Conservation (phyloP, 1,140 invertebrate species). For the Holotrichia oblita region DNA sequence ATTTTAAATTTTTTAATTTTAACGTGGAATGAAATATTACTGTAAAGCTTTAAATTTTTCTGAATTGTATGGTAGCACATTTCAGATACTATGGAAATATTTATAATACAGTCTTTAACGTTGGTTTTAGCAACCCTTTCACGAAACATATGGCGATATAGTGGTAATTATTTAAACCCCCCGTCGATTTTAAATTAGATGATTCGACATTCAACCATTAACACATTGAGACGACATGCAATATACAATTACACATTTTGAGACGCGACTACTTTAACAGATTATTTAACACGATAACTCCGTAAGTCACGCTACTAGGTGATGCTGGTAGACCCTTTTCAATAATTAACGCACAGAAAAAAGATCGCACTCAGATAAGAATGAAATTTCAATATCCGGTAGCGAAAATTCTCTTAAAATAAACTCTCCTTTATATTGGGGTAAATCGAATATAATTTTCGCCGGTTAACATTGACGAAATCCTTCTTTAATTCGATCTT, state of each 20-base stretch:
- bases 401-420: background rate
- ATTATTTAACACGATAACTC: background rate
- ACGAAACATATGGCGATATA: background rate
- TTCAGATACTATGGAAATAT: too few relatives aligned
- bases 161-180: constrained; percentile 23
- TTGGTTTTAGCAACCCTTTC: background rate
- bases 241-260: background rate
- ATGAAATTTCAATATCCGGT: background rate
- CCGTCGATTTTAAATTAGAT: constrained; percentile 16
- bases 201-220: background rate
- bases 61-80: too few relatives aligned
- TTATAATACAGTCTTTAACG: too few relatives aligned
- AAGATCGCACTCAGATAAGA: background rate
- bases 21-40: too few relatives aligned
- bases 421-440: background rate
- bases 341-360: background rate
- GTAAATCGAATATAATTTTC: background rate
- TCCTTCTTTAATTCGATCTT: background rate
- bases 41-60: too few relatives aligned
- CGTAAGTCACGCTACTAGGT: background rate
- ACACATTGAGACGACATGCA: background rate
- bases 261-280: background rate
- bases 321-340: background rate
- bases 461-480: background rate
- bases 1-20: too few relatives aligned